These are phyloP conservation scores for Syngnathoides biaculeatus DNA, from an alignment of 2,113 vertebrate genomes.

Conservation along the genomic window DNA sequence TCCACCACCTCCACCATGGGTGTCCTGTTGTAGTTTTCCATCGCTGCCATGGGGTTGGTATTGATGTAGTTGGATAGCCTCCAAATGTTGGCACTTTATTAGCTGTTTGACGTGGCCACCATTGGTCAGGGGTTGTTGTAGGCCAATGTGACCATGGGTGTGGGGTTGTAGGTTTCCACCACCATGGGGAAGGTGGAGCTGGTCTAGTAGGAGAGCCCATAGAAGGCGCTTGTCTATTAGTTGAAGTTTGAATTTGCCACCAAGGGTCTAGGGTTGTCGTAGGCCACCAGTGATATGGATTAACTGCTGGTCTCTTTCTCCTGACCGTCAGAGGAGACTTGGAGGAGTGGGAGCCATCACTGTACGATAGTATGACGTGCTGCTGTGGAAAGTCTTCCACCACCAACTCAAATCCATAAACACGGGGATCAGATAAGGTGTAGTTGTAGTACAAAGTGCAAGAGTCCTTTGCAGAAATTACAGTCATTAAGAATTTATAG, in stretches of 20 bases:
- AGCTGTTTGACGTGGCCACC: not conserved
- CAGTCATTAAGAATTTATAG: not conserved
- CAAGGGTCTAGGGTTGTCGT: not conserved
- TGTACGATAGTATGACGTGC: conserved; percentile 39
- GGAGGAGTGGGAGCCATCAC: conserved; percentile 16
- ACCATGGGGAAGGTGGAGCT: not conserved
- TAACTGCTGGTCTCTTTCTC: not conserved
- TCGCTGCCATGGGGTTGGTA: not conserved
- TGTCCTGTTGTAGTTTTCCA: not conserved
- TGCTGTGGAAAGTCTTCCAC: conserved; percentile 53
- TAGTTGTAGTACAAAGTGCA: conserved; percentile 35
- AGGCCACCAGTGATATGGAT: not conserved
- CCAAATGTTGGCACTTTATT: not conserved
- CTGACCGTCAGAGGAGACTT: conserved; percentile 17
- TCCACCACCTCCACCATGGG: not conserved
- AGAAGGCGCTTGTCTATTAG: not conserved
- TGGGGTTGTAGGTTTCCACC: not conserved
- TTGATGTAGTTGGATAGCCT: not conserved
- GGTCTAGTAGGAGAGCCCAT: not conserved
- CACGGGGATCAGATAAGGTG: rapidly evolving
- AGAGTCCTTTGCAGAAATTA: conserved; percentile 34
- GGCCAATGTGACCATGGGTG: not conserved
- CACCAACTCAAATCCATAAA: conserved; percentile 40
- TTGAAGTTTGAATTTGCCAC: not conserved
- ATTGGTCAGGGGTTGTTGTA: not conserved